Evolutionary conservation across 1,140 invertebrate species (phyloP).

Genomic region (Adoxophyes honmai): DNA sequence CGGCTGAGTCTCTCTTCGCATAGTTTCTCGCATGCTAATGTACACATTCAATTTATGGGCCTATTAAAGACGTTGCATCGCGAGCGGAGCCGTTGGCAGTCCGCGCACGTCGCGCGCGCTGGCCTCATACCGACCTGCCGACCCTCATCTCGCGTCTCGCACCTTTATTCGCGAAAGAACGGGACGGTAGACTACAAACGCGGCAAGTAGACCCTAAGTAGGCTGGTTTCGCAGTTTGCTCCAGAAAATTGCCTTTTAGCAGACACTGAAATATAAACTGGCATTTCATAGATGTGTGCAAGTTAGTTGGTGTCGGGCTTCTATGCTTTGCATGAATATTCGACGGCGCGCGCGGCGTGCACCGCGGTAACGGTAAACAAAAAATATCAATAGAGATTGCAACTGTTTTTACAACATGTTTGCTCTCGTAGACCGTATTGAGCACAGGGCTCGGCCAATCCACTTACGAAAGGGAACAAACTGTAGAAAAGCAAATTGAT

Average conservation of each 20-base stretch:
- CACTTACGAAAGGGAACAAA: no score
- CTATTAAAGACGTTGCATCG: slow-evolving; percentile 53
- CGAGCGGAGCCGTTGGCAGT: slow-evolving; percentile 9
- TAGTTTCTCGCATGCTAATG: slow-evolving; percentile 33
- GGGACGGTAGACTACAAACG: not conserved
- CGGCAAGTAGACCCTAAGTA: not conserved
- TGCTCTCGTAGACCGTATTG: no score
- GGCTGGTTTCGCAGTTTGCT: slow-evolving; percentile 30
- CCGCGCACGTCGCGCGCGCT: slow-evolving; percentile 8
- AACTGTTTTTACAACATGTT: no score
- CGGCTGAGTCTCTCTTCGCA: slow-evolving; percentile 17
- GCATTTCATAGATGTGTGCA: slow-evolving; percentile 7
- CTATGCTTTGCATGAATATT: slow-evolving; percentile 1
- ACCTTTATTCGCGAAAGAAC: not conserved
- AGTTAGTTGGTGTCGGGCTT: slow-evolving; percentile 1
- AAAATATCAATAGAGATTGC: no score
- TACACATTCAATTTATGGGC: slow-evolving; percentile 49
- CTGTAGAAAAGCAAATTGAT: no score
- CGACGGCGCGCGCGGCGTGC: no score
- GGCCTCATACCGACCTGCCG: slow-evolving; percentile 30
- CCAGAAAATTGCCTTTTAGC: slow-evolving; percentile 40
- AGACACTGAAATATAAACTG: slow-evolving; percentile 51
- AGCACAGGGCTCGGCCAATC: no score
- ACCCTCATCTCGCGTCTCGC: not conserved
- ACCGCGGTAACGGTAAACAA: no score